Evolutionary conservation across 2,888 invertebrate genomes (phyloP), one percentile per base, ranked within the genome.

Genomic region (Horisme vitalbata): DNA sequence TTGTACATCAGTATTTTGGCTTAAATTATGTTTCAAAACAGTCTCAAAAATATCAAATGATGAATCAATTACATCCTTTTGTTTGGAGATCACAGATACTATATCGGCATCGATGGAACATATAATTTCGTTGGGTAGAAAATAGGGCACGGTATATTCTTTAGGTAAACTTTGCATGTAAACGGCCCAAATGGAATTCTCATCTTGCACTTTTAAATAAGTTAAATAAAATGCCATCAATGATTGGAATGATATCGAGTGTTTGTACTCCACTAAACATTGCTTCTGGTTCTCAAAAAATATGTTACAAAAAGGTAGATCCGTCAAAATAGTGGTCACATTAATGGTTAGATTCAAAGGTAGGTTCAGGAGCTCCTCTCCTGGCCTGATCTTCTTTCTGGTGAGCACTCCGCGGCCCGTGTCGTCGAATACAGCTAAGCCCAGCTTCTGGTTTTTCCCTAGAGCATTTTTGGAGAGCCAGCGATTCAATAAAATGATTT

Each of bases 331-430:
- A 18, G 92, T 93, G 34, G 86, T 88, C 13, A 91, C 84, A 54
- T 90, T 93, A 33, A 94, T 91, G 36, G 94, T 90, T 46, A 91
- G 73, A 59, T 91, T 80, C 14, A 91, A 69, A 1, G 94, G 94
- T 45, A 94, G 68, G 57, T 88, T 90, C 46, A 94, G 91, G 7
- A 94, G 74, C 55, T 90, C 83, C 61, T 94, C 93, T 35, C 92
- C 92, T 13, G 85, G 65, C 5, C 66, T 60, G 21, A 95, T 85
- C 27, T 74, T 77, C 57, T 77, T 85, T 62, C 90, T 92, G 0
- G 95, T 92, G 63, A 92, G 89, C 13, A 97, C 83, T 12, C 97
- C 97, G 43, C 96, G 91, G 5, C 96, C 96, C 3, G 95, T 95
- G 6, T 82, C 69, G 14, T 84, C 55, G 75, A 95, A 96, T 44